These are phyloP conservation scores for Microchirus variegatus DNA, from an alignment of 2,797 vertebrate species.

Conservation along the genomic window DNA sequence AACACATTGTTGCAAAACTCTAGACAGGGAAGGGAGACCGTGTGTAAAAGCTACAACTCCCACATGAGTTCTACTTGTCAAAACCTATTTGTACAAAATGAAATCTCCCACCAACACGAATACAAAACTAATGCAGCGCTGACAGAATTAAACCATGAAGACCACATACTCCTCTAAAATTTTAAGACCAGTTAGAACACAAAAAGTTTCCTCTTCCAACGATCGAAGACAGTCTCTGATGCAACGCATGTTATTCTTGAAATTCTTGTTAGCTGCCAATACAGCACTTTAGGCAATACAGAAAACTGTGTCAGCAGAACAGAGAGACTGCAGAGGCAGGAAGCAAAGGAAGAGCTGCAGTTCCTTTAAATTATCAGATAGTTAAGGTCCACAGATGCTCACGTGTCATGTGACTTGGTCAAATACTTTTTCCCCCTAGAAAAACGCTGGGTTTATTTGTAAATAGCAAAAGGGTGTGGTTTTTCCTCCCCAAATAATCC, in stretches of 20 bases:
- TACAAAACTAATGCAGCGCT: neutral
- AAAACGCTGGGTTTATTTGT: slow-evolving; percentile 1
- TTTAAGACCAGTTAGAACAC: neutral
- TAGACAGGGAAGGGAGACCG: neutral
- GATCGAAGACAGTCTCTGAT: slow-evolving; percentile 1
- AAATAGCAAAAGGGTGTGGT: neutral
- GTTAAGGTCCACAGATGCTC: slow-evolving; percentile 21
- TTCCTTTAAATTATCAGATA: slow-evolving; percentile 40
- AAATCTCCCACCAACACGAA: neutral
- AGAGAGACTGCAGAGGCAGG: slow-evolving; percentile 34
- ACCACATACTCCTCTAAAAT: slow-evolving; percentile 2
- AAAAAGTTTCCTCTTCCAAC: slow-evolving; percentile 7
- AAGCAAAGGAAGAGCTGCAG: slow-evolving; percentile 41
- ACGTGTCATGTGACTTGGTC: neutral
- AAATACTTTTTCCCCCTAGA: slow-evolving; percentile 9
- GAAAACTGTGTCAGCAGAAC: slow-evolving; percentile 47
- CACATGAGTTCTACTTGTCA: neutral
- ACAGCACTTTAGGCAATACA: slow-evolving; percentile 38
- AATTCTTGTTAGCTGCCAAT: slow-evolving; percentile 24
- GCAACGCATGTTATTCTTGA: slow-evolving; percentile 14
- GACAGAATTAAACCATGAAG: neutral
- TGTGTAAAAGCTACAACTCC: neutral
- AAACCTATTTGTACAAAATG: neutral
- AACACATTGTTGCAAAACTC: slow-evolving; percentile 11
- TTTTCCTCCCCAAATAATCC: neutral